Evolutionary conservation across 2,113 vertebrate genomes (phyloP).

Genomic region (Strigops habroptila): DNA sequence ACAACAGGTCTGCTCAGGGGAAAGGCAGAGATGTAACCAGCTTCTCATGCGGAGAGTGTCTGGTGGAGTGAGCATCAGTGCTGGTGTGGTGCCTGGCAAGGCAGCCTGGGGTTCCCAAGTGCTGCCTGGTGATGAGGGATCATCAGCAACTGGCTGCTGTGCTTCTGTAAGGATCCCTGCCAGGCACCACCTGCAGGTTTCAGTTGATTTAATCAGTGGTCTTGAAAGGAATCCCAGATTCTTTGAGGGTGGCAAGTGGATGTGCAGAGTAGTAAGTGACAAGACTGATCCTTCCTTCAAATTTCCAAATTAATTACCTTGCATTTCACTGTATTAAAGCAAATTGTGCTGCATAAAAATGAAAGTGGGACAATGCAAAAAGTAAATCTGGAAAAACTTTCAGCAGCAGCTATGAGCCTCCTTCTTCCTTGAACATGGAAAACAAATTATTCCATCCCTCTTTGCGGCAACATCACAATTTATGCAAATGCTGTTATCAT

Average conservation of each 20-base stretch:
- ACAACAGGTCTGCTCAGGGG: background rate
- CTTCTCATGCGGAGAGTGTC: accelerated
- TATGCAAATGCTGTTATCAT: background rate
- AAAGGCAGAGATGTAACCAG: background rate
- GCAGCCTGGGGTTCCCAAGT: background rate
- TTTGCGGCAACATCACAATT: background rate
- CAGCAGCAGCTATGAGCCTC: background rate
- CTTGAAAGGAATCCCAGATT: background rate
- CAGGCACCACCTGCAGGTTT: accelerated
- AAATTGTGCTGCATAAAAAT: background rate
- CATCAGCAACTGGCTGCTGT: background rate
- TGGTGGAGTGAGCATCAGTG: background rate
- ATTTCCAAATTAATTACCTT: background rate
- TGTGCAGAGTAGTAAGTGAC: background rate
- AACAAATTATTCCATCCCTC: background rate
- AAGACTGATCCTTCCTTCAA: background rate
- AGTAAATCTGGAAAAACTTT: background rate
- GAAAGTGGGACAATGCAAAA: background rate
- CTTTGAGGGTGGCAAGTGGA: background rate
- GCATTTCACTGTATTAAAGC: background rate
- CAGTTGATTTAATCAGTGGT: accelerated
- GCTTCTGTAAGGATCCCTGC: background rate
- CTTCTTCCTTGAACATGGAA: accelerated
- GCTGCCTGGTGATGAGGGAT: background rate
- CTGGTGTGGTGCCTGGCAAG: accelerated